phyloP scores from a whole-genome alignment of 2,113 vertebrate species.

The Emydocephalus ijimae region DNA sequence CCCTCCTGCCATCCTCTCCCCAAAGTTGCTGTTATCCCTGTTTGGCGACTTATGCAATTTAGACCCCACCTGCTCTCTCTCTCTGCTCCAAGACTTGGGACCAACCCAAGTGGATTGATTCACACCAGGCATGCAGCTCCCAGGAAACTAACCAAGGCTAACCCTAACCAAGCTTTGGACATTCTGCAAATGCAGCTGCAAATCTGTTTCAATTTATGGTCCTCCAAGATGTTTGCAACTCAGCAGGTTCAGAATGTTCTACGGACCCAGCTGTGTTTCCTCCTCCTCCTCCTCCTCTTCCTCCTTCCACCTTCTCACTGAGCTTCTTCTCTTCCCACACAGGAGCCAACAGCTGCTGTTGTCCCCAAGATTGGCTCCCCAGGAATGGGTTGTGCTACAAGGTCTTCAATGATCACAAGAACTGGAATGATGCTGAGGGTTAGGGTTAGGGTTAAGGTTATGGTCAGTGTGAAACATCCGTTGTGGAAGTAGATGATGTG shows the following conservation, averaged over 20 bases:
- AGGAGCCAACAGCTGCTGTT: not conserved
- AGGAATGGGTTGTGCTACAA: not conserved
- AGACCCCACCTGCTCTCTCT: no score
- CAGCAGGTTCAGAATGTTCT: not conserved
- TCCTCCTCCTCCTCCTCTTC: no score
- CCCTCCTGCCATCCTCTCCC: not conserved
- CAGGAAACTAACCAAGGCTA: not conserved
- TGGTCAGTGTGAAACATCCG: no score
- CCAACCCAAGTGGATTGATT: not conserved
- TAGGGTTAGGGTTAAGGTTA: no score
- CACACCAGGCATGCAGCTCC: not conserved
- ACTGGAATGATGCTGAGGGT: not conserved
- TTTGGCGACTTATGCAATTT: not conserved
- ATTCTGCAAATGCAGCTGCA: not conserved
- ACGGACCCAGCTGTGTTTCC: not conserved
- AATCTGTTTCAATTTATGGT: not conserved
- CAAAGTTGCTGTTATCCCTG: not conserved
- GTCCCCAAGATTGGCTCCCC: accelerated
- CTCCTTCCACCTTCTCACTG: not conserved
- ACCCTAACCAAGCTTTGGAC: not conserved
- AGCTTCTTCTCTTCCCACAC: not conserved
- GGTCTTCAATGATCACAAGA: not conserved
- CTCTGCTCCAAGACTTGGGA: no score
- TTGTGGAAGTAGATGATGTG: no score
- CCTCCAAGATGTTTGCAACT: not conserved